A percentile compares a stretch with the other conserved stretches of the same genome.
These are phyloP conservation scores for Antrozous pallidus DNA, from an alignment of 2,797 vertebrate species.

Conservation along the genomic window DNA sequence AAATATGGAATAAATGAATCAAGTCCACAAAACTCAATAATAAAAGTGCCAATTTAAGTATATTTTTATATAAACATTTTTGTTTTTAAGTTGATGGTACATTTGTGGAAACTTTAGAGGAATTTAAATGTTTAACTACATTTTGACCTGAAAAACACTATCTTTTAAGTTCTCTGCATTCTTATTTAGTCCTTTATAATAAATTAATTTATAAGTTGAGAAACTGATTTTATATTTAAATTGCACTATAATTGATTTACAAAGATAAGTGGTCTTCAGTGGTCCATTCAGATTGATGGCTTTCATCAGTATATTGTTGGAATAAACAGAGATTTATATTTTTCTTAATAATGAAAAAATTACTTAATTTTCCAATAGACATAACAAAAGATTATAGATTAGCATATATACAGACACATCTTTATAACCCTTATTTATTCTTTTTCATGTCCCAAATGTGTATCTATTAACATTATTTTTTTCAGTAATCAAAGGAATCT, in stretches of 20 bases:
- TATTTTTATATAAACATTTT: neutral
- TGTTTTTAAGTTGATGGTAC: neutral
- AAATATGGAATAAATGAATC: neutral
- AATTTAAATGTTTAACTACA: neutral
- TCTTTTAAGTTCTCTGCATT: neutral
- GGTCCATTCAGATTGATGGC: conserved; percentile 36
- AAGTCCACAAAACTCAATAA: neutral
- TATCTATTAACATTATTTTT: neutral
- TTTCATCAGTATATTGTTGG: neutral
- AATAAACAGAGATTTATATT: conserved; percentile 27
- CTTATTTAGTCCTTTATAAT: neutral
- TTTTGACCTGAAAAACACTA: neutral
- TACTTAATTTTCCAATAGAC: conserved; percentile 4
- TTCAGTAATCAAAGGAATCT: neutral
- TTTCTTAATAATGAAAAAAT: conserved; percentile 36
- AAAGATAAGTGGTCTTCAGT: conserved; percentile 36
- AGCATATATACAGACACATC: neutral
- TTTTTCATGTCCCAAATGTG: neutral
- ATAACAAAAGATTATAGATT: conserved; percentile 40
- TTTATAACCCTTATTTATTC: neutral
- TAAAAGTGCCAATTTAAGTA: neutral
- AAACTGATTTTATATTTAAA: conserved; percentile 50
- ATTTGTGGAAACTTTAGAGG: neutral
- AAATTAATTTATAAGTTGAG: conserved; percentile 20
- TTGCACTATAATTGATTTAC: conserved; percentile 17